phyloP scores from a whole-genome alignment of 2,888 invertebrate species.

The Tricholauxania praeusta region DNA sequence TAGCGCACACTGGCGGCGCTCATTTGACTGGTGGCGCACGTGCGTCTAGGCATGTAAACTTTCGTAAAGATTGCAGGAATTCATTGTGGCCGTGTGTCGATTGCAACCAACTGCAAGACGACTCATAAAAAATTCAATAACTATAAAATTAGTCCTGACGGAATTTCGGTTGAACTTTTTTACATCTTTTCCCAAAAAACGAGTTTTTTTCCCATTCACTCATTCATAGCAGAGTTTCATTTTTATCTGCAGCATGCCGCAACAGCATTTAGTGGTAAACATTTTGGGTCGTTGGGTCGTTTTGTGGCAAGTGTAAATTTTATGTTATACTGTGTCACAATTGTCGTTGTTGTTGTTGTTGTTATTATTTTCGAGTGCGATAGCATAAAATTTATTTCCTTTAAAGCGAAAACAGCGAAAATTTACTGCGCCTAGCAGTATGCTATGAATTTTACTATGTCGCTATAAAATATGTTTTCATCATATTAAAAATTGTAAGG shows the following conservation, averaged over 20 bases:
- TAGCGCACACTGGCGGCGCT: too few species aligned
- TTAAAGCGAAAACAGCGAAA: conserved; percentile 5
- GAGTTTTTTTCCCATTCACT: not conserved
- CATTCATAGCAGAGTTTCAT: not conserved
- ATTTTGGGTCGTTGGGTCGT: conserved; percentile 13
- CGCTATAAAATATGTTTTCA: too few species aligned
- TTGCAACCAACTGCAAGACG: conserved; percentile 26
- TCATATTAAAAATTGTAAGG: too few species aligned
- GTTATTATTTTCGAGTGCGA: not conserved
- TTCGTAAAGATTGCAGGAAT: not conserved
- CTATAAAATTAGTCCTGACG: conserved; percentile 33
- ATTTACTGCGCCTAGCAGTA: conserved; percentile 12
- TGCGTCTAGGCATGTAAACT: too few species aligned
- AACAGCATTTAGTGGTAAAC: conserved; percentile 27
- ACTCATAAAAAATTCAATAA: conserved; percentile 33
- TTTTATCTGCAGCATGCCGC: conserved; percentile 24
- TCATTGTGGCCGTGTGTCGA: not conserved
- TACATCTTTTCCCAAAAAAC: too few species aligned
- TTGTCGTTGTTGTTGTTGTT: conserved; percentile 1
- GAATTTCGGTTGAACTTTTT: conserved; percentile 7
- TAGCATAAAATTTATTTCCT: conserved; percentile 18
- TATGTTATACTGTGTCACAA: conserved; percentile 26
- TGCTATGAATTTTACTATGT: conserved; percentile 3
- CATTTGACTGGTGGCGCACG: too few species aligned
- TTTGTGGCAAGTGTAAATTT: conserved; percentile 29